Evolutionary conservation across 2,888 invertebrate species (phyloP), one percentile per base, ranked within the genome.

Genomic region (Tortricodes alternella): DNA sequence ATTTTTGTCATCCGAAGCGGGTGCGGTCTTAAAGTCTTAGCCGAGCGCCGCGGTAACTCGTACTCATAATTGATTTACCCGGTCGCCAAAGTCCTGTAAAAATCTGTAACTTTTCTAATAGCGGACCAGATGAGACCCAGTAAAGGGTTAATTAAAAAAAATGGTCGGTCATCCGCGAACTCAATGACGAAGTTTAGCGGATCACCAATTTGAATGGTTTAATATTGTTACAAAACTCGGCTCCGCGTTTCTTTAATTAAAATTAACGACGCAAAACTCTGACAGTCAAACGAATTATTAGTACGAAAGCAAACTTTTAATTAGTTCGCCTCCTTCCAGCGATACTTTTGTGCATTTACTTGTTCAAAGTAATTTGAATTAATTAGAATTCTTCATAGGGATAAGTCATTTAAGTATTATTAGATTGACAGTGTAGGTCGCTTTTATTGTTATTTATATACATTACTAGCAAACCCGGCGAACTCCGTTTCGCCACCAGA

Each of bases 271-370:
- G 86, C 80, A 80, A 89, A 90, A 90, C 84, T 90, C 87, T 86
- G 87, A 89, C 89, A 89, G 85, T 89, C 86, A 88, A 88, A 89
- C 89, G 89, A 89, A 90, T 90, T 90, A 89, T 90, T 89, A 86
- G 86, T 87, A 89, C 84, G 84, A 88, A 83, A 84, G 84, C 78
- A 73, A 89, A 89, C 87, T 89, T 90, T 89, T 89, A 89, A 90
- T 89, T 89, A 89, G 88, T 89, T 89, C 76, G 79, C 80, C 79
- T 85, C 74, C 81, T 83, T 81, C 82, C 74, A 77, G 76, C 83
- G 75, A 85, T 86, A 88, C 89, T 88, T 88, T 83, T 83, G 85
- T 86, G 84, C 86, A 83, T 85, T 86, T 74, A 74, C 73, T 74
- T 83, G 80, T 80, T 76, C 77, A 64, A 76, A 83, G 80, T 82